These are phyloP conservation scores for Brotogeris chrysoptera DNA, from an alignment of 2,797 vertebrate genomes.

Conservation along the genomic window DNA sequence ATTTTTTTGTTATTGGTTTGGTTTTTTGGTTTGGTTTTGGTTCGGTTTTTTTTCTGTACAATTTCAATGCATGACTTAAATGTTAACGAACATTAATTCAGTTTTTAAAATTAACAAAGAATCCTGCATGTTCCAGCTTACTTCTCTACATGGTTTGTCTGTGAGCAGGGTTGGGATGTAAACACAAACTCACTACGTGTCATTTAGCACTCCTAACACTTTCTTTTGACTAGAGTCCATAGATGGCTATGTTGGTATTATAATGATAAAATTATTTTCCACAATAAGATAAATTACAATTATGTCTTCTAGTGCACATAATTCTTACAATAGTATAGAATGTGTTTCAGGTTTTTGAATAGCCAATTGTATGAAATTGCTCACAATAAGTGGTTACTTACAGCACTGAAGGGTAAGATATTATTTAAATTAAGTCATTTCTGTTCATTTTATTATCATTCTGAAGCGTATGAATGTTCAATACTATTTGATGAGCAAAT, in stretches of 20 bases:
- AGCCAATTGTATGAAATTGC: neutral
- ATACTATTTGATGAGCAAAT: neutral
- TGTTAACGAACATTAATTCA: neutral
- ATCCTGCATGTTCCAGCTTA: neutral
- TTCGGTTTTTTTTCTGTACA: neutral
- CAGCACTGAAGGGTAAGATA: neutral
- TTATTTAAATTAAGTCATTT: neutral
- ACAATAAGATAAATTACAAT: neutral
- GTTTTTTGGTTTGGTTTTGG: neutral
- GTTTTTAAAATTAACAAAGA: neutral
- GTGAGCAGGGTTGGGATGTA: neutral
- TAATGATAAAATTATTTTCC: neutral
- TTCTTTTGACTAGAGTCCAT: neutral
- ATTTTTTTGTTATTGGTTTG: neutral
- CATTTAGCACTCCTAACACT: neutral
- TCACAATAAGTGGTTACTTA: neutral
- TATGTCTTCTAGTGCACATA: neutral
- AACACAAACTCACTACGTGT: neutral
- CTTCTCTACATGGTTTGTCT: neutral
- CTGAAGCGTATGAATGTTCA: neutral
- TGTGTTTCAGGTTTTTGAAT: neutral
- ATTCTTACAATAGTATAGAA: neutral
- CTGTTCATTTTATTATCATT: neutral
- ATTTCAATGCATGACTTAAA: neutral
- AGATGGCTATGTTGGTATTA: neutral